Evolutionary conservation across 2,113 vertebrate species (phyloP).

Genomic region (Terrapene triunguis): DNA sequence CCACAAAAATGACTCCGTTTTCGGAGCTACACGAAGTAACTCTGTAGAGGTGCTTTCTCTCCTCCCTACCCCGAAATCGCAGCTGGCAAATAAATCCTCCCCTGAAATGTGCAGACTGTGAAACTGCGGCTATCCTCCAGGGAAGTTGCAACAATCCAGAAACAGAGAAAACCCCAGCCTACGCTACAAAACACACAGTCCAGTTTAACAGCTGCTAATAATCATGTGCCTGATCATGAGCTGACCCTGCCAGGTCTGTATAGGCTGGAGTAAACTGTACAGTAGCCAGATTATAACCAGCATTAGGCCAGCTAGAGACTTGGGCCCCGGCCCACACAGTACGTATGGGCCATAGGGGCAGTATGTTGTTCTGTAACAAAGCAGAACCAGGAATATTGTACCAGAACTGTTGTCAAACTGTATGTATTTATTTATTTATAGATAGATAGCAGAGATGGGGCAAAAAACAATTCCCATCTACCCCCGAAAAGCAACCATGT

Average conservation of each 20-base stretch:
- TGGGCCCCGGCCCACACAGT: neutral
- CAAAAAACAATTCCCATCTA: neutral
- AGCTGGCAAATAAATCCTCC: no score
- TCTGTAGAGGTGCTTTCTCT: neutral
- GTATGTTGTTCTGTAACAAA: neutral
- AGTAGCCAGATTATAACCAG: neutral
- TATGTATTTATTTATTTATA: neutral
- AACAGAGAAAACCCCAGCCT: neutral
- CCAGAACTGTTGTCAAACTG: neutral
- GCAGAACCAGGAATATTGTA: neutral
- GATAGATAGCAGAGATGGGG: neutral
- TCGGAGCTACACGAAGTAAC: neutral
- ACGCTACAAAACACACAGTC: neutral
- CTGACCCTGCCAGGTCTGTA: neutral
- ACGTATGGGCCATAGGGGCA: neutral
- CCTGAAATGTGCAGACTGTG: neutral
- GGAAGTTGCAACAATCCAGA: rapidly evolving
- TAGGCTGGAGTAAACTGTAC: neutral
- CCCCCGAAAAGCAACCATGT: neutral
- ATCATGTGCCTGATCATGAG: neutral
- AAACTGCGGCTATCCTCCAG: neutral
- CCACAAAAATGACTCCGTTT: neutral
- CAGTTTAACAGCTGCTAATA: neutral
- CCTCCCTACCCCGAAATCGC: rapidly evolving
- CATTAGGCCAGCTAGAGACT: neutral